These are phyloP conservation scores for Halcyon chelicuti DNA, from an alignment of 2,797 vertebrate species.

Conservation along the genomic window DNA sequence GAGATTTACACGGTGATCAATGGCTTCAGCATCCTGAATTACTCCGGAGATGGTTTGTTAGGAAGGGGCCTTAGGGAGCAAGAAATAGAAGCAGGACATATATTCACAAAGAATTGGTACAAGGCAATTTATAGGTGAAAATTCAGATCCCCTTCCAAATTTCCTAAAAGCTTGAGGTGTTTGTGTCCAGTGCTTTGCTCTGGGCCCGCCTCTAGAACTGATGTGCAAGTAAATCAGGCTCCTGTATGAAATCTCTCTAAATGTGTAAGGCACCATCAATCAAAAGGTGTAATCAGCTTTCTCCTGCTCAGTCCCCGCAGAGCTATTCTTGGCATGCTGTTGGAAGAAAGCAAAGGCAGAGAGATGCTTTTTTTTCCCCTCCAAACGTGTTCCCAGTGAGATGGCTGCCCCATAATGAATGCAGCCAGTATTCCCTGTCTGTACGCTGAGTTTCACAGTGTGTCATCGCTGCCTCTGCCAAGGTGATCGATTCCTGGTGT, in stretches of 20 bases:
- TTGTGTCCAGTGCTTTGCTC: background rate
- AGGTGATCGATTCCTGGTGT: background rate
- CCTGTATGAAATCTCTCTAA: conserved; percentile 35
- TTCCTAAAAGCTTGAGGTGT: background rate
- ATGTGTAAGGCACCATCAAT: conserved; percentile 45
- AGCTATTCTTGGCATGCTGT: conserved; percentile 50
- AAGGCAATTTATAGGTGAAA: conserved; percentile 7
- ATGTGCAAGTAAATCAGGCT: conserved; percentile 31
- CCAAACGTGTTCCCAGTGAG: background rate
- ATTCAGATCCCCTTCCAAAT: conserved; percentile 20
- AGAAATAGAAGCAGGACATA: conserved; percentile 66
- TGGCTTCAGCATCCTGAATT: conserved; percentile 71
- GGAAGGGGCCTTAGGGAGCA: conserved; percentile 67
- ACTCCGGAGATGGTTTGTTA: conserved; percentile 74
- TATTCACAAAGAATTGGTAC: conserved; percentile 16
- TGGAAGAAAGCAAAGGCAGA: conserved; percentile 38
- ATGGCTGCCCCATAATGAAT: background rate
- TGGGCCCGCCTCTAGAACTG: background rate
- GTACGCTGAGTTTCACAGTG: background rate
- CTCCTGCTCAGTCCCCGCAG: conserved; percentile 36
- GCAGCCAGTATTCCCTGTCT: background rate
- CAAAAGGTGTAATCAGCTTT: conserved; percentile 62
- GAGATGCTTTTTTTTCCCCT: background rate
- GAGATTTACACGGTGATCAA: conserved; percentile 68
- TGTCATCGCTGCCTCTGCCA: conserved; percentile 16